Conservation (phyloP, 2,888 invertebrate genomes). For the Embidobia sp. region DNA sequence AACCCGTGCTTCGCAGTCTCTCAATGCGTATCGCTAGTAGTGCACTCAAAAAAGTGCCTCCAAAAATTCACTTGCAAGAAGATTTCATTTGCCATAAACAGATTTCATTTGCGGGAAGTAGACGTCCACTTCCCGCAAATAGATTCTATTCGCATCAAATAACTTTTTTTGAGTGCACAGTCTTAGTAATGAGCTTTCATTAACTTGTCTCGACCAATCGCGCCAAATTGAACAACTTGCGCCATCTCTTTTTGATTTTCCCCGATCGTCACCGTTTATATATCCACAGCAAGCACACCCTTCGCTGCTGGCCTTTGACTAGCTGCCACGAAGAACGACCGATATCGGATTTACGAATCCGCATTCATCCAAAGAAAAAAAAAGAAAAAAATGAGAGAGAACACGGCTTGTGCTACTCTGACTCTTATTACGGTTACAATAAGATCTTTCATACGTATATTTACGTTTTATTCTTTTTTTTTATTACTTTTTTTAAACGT, state of each 20-base stretch:
- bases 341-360: slow-evolving; percentile 22
- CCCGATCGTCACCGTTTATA: no score
- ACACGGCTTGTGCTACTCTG: slow-evolving; percentile 20
- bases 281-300: slow-evolving; percentile 19
- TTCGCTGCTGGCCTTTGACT: slow-evolving; percentile 67
- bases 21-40: no score
- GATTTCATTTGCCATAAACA: no score
- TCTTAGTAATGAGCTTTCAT: slow-evolving; percentile 47
- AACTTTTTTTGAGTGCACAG: background rate
- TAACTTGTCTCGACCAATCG: slow-evolving; percentile 29
- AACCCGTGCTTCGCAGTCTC: no score
- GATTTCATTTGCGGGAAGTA: no score
- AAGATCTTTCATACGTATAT: slow-evolving; percentile 25
- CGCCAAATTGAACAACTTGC: no score
- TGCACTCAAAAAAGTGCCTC: no score
- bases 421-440: slow-evolving; percentile 19
- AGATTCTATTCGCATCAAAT: background rate
- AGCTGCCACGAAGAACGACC: slow-evolving; percentile 68
- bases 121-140: background rate
- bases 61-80: no score
- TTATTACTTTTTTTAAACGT: slow-evolving; percentile 30
- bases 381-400: slow-evolving; percentile 8
- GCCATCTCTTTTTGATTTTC: slow-evolving; percentile 5
- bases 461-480: slow-evolving; percentile 18
- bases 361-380: slow-evolving; percentile 17